Evolutionary conservation across 2,888 invertebrate species (phyloP), one percentile per base, ranked within the genome.

Genomic region (Torymus aiolomorphi): DNA sequence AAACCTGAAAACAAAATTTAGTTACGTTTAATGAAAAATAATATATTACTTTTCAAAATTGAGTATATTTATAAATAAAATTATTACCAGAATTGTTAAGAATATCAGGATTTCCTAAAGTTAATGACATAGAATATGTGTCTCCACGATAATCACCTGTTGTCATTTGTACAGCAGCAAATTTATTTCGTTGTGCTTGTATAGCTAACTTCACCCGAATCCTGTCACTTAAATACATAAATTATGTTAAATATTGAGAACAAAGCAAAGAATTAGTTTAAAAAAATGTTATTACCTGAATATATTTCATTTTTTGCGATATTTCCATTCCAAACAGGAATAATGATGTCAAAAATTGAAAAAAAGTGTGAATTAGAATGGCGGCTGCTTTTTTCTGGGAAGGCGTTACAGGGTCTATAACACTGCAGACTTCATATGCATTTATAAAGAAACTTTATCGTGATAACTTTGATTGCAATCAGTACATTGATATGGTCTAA

Each of bases 51-150:
- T 66, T 62, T 57, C 12, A 16, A 11, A 24, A 20, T 56, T 59
- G 10, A 49, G 18, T 13, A 66, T 49, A 52, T 11, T 24, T n/a
- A 42, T 51, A 56, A 67, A 24, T 56, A 8, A 24, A 71, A 63
- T 49, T n/a, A 57, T 61, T 88, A 92, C 98, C 96, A 63, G 97
- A 96, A 85, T 95, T 95, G 87, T 95, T 96, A 76, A 97, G 93
- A 84, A 98, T 92, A 91, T 98, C 98, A 0, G 97, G 96, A 91
- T 99, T 99, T 78, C 96, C 98, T 70, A 97, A 89, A 0, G 98
- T 98, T 83, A 97, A 87, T 8, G 98, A 97, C 49, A 96, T 93
- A 5, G 98, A 97, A 89, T 94, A 97, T 88, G 97, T 94, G 14
- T 93, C 92, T 1, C 98, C 98, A 87, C 95, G 95, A 91, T 97